Base-by-base conservation (phyloP, 2,113 vertebrate species). In the Atherinomorus stipes region DNA sequence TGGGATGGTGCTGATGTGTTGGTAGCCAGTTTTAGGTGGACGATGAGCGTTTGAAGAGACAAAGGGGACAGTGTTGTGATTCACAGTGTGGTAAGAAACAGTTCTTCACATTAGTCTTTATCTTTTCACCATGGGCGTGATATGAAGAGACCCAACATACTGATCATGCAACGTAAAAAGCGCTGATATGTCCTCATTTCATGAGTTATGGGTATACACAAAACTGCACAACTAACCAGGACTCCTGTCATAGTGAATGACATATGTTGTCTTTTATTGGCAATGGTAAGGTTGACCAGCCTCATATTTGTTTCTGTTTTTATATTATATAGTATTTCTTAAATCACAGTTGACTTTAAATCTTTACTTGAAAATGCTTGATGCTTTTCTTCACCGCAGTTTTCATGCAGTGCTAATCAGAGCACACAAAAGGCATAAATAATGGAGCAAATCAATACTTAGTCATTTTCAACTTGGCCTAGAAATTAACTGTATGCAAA, bases 21-120 rank as follows among this genome's bases (percentile, higher is more conserved):
- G 11, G 49, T 11, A 2, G 49, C 54, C 21, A 26, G 21, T 47
- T 64, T 40, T 23, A 47, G 73, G 52, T 66, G 57, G 45, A 58
- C 54, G 64, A 69, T 18, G 11, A 66, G 59, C 61, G 53, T 71
- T 54, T 11, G 45, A 38, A 22, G 58, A 69, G 53, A 56, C 25
- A 44, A n/a, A 49, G 66, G 31, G 49, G 74, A 80, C 62, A 58
- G 82, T 42, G 64, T 42, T 34, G 61, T 78, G 77, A 86, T 64
- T 88, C 85, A 88, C 89, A 89, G 86, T 76, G 85, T 67, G 76
- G 80, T 26, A 68, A 78, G 78, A 78, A 85, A 77, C 67, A 56
- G 59, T 72, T 82, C 71, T 79, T 85, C 86, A 81, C 61, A 83
- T 86, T 64, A 71, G 61, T 42, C 34, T 79, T 62, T 28, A 61